These are phyloP conservation scores for Drosophila saltans DNA, from an alignment of 1,140 invertebrate genomes.

Conservation along the genomic window DNA sequence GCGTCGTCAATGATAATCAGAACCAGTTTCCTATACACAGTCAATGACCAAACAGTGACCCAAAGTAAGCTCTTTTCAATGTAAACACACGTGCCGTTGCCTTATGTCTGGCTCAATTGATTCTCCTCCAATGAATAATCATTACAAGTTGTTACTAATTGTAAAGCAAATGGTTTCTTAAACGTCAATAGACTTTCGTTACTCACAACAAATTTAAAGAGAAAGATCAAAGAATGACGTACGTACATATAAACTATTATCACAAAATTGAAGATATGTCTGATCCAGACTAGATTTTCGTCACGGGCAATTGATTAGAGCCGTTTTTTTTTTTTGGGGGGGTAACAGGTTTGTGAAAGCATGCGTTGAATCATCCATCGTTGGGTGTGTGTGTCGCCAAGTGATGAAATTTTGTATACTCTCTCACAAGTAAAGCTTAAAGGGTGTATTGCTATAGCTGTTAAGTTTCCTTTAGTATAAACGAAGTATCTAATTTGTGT, in stretches of 20 bases:
- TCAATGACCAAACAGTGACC: constrained; percentile 5
- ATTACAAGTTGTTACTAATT: not conserved
- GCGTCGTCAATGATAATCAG: constrained; percentile 19
- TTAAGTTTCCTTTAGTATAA: too few relatives aligned
- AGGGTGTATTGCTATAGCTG: too few relatives aligned
- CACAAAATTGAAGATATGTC: not conserved
- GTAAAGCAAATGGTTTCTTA: not conserved
- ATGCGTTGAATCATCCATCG: constrained; percentile 55
- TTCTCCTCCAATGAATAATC: not conserved
- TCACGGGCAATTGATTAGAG: constrained; percentile 14
- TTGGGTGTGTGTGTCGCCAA: constrained; percentile 53
- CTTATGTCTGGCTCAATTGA: not conserved
- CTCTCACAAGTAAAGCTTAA: too few relatives aligned
- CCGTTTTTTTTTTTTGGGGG: constrained; percentile 3
- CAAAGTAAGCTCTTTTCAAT: constrained; percentile 7
- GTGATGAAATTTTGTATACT: constrained; percentile 43
- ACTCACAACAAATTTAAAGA: constrained; percentile 2
- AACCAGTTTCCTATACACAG: constrained; percentile 7
- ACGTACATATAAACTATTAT: not conserved
- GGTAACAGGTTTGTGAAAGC: constrained; percentile 44
- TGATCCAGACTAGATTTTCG: not conserved
- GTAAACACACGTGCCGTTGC: constrained; percentile 4
- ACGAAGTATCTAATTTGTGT: too few relatives aligned
- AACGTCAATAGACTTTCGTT: not conserved
- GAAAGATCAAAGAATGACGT: not conserved